A percentile compares a stretch with the other conserved stretches of the same genome.
Conservation (phyloP, 2,113 vertebrate species). For the Melanerpes formicivorus region DNA sequence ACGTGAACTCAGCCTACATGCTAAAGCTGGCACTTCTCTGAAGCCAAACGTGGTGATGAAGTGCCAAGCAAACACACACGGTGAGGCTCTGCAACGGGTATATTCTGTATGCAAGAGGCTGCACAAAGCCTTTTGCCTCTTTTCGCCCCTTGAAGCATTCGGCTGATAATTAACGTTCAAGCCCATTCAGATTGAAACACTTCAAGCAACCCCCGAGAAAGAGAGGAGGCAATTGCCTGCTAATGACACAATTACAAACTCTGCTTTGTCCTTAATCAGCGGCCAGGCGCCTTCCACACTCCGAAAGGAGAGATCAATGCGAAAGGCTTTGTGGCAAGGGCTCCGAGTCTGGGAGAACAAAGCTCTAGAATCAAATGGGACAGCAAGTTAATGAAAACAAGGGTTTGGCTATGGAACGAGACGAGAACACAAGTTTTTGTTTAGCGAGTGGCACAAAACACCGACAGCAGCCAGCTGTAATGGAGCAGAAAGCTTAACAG, state of each 20-base stretch:
- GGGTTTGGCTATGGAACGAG: neutral
- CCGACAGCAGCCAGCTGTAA: neutral
- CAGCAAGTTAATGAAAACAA: neutral
- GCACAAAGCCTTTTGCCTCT: neutral
- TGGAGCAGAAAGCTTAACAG: neutral
- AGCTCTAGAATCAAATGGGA: neutral
- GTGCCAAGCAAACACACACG: neutral
- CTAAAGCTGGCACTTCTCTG: neutral
- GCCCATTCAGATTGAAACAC: neutral
- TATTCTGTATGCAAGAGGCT: neutral
- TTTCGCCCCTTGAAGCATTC: conserved; percentile 29
- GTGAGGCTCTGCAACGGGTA: neutral
- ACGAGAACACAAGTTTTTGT: neutral
- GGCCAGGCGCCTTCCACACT: neutral
- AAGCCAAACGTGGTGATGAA: rapidly evolving
- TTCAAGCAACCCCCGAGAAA: neutral
- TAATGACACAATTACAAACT: conserved; percentile 53
- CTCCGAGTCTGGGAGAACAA: neutral
- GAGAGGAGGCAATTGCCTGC: conserved; percentile 21
- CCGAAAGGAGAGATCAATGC: neutral
- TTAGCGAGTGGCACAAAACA: neutral
- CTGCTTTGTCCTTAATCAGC: conserved; percentile 14
- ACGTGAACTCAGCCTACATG: rapidly evolving
- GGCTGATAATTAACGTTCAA: conserved; percentile 51
- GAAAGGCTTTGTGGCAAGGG: neutral